phyloP scores from a whole-genome alignment of 2,113 vertebrate species.

The Chinchilla lanigera region DNA sequence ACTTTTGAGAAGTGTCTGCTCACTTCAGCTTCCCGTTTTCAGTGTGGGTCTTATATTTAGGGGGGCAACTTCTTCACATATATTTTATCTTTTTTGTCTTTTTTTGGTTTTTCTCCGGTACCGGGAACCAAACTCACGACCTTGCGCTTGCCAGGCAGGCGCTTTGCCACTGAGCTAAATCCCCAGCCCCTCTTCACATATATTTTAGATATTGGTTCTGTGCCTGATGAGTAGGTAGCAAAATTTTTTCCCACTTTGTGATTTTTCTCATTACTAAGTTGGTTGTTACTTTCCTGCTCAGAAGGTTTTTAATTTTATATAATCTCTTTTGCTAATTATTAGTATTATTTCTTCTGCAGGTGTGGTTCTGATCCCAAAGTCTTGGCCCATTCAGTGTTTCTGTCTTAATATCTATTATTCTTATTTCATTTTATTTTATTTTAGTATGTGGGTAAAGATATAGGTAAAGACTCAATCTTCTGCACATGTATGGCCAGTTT shows the following conservation, averaged over 20 bases:
- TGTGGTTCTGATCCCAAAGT: neutral
- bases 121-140: no score
- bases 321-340: neutral
- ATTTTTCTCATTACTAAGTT: neutral
- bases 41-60: neutral
- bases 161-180: no score
- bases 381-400: neutral
- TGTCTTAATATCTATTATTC: neutral
- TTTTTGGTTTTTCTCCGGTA: no score
- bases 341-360: neutral
- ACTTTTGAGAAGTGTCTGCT: neutral
- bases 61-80: no score
- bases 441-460: neutral
- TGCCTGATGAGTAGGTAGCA: neutral
- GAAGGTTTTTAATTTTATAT: neutral
- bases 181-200: no score
- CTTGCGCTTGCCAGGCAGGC: no score
- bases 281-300: neutral
- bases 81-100: no score
- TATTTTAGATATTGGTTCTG: neutral
- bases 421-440: neutral
- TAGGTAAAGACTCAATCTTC: no score
- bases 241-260: neutral
- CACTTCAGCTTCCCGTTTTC: neutral
- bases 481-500: no score